Evolutionary conservation across 2,113 vertebrate genomes (phyloP).

Genomic region (Eulemur macaco): DNA sequence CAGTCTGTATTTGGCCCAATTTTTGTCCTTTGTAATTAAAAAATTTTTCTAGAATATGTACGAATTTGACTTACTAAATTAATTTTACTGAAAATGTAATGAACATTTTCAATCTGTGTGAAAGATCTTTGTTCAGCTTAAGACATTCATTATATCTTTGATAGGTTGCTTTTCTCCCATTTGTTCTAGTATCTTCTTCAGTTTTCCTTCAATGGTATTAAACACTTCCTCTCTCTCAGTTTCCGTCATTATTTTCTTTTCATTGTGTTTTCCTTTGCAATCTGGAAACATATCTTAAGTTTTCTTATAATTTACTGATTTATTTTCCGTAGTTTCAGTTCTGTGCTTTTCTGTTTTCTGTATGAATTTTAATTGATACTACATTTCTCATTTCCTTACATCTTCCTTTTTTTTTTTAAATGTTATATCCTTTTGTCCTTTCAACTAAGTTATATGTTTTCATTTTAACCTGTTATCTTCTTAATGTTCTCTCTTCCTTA

Average conservation of each 20-base stretch:
- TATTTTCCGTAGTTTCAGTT: not conserved
- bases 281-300: not conserved
- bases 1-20: not conserved
- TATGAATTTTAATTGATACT: slow-evolving; percentile 45
- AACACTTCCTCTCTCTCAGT: not conserved
- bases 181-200: not conserved
- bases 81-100: slow-evolving; percentile 46
- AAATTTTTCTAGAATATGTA: not conserved
- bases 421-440: not conserved
- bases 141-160: not conserved
- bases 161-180: not conserved
- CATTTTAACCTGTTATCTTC: not conserved
- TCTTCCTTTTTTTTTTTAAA: not conserved
- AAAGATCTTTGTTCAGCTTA: slow-evolving; percentile 26
- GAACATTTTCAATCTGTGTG: not conserved
- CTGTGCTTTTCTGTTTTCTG: slow-evolving; percentile 33
- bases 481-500: not conserved
- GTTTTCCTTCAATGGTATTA: not conserved
- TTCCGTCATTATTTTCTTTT: slow-evolving; percentile 6
- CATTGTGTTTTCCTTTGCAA: not conserved
- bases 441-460: not conserved
- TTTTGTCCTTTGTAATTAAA: slow-evolving; percentile 48
- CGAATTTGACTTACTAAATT: slow-evolving; percentile 31
- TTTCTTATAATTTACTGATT: not conserved
- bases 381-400: not conserved